A percentile compares a stretch with the other conserved stretches of the same genome.
Conservation (phyloP, 2,888 invertebrate species). For the Coleophora flavipennella region DNA sequence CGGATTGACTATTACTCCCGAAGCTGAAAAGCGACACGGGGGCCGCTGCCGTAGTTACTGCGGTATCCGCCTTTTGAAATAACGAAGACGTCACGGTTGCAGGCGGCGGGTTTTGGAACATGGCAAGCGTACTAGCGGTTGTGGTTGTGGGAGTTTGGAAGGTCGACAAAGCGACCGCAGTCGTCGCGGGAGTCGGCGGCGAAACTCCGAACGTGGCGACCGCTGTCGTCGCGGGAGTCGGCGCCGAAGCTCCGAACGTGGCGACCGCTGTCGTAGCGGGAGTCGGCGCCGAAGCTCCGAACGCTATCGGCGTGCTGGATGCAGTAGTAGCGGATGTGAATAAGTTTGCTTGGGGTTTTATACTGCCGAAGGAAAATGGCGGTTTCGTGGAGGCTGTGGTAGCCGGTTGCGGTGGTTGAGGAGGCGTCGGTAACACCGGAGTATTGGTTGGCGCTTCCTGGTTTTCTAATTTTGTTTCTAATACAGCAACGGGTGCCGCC, state of each 20-base stretch:
- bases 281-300: not conserved
- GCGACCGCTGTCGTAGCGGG: constrained; percentile 9
- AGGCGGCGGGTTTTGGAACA: constrained; percentile 25
- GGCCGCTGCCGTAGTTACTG: constrained; percentile 10
- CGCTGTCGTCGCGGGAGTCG: not conserved
- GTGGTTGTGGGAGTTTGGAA: constrained; percentile 20
- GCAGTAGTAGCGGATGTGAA: too few relatives aligned
- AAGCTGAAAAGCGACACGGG: constrained; percentile 39
- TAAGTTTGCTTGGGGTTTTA: too few relatives aligned
- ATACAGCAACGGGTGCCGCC: too few relatives aligned
- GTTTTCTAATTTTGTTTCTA: not conserved
- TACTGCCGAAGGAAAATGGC: too few relatives aligned
- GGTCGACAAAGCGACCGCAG: constrained; percentile 18
- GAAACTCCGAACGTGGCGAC: constrained; percentile 13
- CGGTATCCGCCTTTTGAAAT: not conserved
- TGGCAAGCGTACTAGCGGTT: constrained; percentile 5
- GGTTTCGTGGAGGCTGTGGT: too few relatives aligned
- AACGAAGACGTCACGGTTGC: constrained; percentile 9
- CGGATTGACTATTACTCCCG: constrained; percentile 23
- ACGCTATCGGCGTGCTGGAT: too few relatives aligned
- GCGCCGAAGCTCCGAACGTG: constrained; percentile 19
- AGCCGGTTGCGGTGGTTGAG: too few relatives aligned
- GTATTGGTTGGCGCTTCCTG: not conserved
- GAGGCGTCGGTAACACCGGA: too few relatives aligned
- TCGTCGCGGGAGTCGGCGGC: constrained; percentile 2